Evolutionary conservation across 2,888 invertebrate species (phyloP), one percentile per base, ranked within the genome.

Genomic region (Machimus rusticus): DNA sequence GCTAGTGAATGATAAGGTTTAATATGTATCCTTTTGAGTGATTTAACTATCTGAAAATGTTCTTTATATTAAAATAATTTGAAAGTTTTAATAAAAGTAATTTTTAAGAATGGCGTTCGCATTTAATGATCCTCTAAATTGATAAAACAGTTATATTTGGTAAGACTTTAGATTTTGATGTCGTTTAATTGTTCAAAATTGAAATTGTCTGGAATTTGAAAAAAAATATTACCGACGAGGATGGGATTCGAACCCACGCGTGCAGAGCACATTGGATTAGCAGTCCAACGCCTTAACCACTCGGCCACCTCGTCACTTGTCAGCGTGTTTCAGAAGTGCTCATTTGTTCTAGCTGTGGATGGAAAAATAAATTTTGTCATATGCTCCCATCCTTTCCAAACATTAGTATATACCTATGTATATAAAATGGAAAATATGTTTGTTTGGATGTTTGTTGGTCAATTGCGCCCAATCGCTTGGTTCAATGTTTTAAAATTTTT

Each of bases 201-300:
- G 34, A 34, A 4, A 2, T 6, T 43, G 0, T 43, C 5, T 34
- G 39, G 1, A 16, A 46, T 4, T 16, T 0, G 16, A 23, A 57
- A 87, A n/a, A 89, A 90, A 89, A 89, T 92, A 90, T 86, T 87
- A 46, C 34, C 95, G 95, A 95, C 95, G 95, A 95, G 95, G 95
- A 96, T 95, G 96, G 95, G 96, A 96, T 96, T 96, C 96, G 96
- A 96, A 96, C 96, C 95, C 96, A 96, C 96, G 96, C 96, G 96
- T 95, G 96, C 95, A 96, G 95, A 96, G 95, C 96, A 95, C 96
- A 96, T 95, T 96, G 95, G 96, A 96, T 96, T 96, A 96, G 96
- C 96, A 96, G 95, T 95, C 95, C 95, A 95, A 95, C 95, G 95
- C 95, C 95, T 96, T 96, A 96, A 96, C 96, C 96, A 95, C 96